Evolutionary conservation across 1,140 invertebrate genomes (phyloP), one percentile per base, ranked within the genome.

Genomic region (Stenopsyche tienmushanensis): DNA sequence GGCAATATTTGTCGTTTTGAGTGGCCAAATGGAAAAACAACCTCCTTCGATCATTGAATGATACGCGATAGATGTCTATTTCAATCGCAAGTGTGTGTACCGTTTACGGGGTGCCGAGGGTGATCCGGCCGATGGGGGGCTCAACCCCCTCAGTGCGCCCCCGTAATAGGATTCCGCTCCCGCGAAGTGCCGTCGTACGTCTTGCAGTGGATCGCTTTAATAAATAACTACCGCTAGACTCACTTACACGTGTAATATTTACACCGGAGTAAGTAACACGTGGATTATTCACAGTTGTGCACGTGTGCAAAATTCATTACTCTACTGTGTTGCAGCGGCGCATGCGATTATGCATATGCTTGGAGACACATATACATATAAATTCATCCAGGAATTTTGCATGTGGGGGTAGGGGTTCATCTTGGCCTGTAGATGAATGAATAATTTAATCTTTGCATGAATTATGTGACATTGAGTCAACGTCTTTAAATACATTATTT

Each of bases 191-290:
- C 57, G 41, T 44, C 57, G 57, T 60, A 60, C 57, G 57, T 60
- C 57, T 60, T 60, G 57, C 57, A 60, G 34, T 26, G 57, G 57
- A 60, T 60, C 57, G 57, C 57, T 60, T 60, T 60, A 60, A 60
- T 60, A 60, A 60, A 60, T 60, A 60, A 60, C 57, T 34, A 44
- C 41, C 20, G 26, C 29, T 34, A 60, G 57, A 60, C 57, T 60
- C 57, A 39, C 57, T 60, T 60, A 60, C 57, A 60, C 57, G 57
- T 60, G 57, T 60, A 60, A 60, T 60, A 60, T 60, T 60, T 60
- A 60, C 57, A 60, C 39, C 42, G 20, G 21, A 23, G 57, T 34
- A 49, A 49, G 57, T 45, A 45, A 60, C 57, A 60, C 42, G 57
- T 60, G 44, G 57, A 60, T 60, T 60, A 60, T 60, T 60, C 57